phyloP scores from a whole-genome alignment of 2,797 vertebrate species.

The Mormyrops attenuatus region DNA sequence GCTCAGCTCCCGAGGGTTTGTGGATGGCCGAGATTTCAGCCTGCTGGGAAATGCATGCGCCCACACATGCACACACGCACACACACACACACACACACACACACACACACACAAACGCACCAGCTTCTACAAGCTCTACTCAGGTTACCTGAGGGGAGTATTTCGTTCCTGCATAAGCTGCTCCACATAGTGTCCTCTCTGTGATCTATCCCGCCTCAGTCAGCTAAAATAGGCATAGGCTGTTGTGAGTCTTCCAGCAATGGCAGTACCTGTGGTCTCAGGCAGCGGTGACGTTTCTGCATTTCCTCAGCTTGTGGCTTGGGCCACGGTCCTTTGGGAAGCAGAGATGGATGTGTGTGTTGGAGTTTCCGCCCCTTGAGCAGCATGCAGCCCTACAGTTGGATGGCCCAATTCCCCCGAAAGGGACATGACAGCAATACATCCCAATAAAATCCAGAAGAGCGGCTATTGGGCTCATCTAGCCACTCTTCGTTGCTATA shows the following conservation, averaged over 20 bases:
- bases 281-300: slow-evolving; percentile 8
- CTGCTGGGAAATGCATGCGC: not conserved
- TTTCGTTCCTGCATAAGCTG: not conserved
- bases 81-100: not conserved
- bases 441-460: slow-evolving; percentile 13
- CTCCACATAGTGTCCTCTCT: not conserved
- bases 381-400: not conserved
- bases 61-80: not conserved
- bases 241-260: slow-evolving; percentile 19
- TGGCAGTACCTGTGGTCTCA: slow-evolving; percentile 43
- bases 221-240: not conserved
- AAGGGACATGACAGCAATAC: not conserved
- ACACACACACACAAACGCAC: not conserved
- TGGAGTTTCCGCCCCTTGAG: not conserved
- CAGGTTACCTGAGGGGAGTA: not conserved
- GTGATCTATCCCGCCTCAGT: not conserved
- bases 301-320: not conserved
- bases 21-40: not conserved
- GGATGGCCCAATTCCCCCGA: slow-evolving; percentile 16
- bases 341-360: not conserved
- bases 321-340: not conserved
- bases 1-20: not conserved
- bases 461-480: slow-evolving; percentile 18
- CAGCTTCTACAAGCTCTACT: not conserved
- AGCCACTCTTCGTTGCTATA: slow-evolving; percentile 15